These are phyloP conservation scores for Psix sp. DNA, from an alignment of 1,140 invertebrate species.

Conservation along the genomic window DNA sequence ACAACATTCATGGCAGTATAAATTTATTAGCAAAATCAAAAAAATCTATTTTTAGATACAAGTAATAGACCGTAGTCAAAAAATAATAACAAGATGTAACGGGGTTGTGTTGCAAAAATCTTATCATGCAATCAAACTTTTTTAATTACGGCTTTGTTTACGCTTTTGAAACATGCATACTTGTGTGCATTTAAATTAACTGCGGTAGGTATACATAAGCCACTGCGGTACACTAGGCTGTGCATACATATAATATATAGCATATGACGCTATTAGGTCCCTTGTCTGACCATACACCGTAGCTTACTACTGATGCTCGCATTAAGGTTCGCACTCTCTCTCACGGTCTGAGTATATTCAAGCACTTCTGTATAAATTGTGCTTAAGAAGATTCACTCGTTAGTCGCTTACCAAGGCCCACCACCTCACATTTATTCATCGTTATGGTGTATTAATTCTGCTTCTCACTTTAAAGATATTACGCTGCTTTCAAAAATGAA, in stretches of 20 bases:
- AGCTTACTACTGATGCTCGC: constrained; percentile 44
- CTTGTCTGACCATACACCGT: constrained; percentile 49
- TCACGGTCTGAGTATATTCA: constrained; percentile 25
- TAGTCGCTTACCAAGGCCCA: constrained; percentile 15
- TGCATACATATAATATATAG: constrained; percentile 44
- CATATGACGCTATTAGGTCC: constrained; percentile 45
- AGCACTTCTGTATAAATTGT: constrained; percentile 27
- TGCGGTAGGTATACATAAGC: constrained; percentile 30
- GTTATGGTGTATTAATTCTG: too few relatives aligned
- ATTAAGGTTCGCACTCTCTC: constrained; percentile 45
- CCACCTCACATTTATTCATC: too few relatives aligned
- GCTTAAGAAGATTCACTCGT: constrained; percentile 42
- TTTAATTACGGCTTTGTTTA: constrained; percentile 31
- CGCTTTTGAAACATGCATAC: constrained; percentile 32
- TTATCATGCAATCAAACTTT: neutral
- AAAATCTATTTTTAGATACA: too few relatives aligned
- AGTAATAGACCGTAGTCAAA: neutral
- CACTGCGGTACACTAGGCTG: constrained; percentile 23
- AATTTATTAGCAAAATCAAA: too few relatives aligned
- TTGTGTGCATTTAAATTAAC: constrained; percentile 45
- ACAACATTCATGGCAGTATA: too few relatives aligned
- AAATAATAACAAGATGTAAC: neutral
- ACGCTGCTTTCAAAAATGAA: too few relatives aligned
- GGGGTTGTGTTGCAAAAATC: too few relatives aligned
- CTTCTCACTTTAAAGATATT: too few relatives aligned